These are phyloP conservation scores for Tor tambroides DNA, from an alignment of 2,113 vertebrate genomes.

Conservation along the genomic window DNA sequence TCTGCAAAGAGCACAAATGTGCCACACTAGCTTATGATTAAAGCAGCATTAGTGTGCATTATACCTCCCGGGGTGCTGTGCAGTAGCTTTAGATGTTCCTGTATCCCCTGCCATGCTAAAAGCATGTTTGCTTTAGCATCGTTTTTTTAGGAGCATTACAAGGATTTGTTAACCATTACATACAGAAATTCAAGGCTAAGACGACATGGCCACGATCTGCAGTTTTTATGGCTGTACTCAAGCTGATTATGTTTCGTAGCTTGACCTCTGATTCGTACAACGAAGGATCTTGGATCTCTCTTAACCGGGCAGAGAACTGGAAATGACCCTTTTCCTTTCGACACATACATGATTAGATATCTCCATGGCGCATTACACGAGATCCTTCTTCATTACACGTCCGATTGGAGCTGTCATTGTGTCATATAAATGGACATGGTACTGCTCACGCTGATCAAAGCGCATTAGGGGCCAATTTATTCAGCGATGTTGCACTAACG, in stretches of 20 bases:
- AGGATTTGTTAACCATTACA: conserved; percentile 23
- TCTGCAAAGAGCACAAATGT: neutral
- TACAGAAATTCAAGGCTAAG: neutral
- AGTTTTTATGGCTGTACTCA: conserved; percentile 30
- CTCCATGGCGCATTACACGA: conserved; percentile 7
- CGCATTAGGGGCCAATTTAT: neutral
- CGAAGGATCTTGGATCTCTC: conserved; percentile 4
- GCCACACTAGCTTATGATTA: conserved; percentile 26
- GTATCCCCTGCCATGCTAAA: conserved; percentile 9
- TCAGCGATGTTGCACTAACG: neutral
- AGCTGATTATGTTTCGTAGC: conserved; percentile 16
- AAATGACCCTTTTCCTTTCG: neutral
- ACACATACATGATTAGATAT: conserved; percentile 23
- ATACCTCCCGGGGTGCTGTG: conserved; percentile 3
- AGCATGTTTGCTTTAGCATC: conserved; percentile 31
- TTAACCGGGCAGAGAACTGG: neutral
- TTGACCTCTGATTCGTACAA: conserved; percentile 15
- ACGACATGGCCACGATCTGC: neutral
- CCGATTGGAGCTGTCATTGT: conserved; percentile 24
- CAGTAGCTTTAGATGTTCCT: neutral
- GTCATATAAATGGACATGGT: conserved; percentile 20
- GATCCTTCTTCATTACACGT: conserved; percentile 23
- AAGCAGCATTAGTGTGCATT: conserved; percentile 7
- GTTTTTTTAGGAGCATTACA: neutral
- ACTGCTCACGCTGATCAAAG: conserved; percentile 15